These are phyloP conservation scores for Agonopterix subpropinquella DNA, from an alignment of 2,888 invertebrate species.

Conservation along the genomic window DNA sequence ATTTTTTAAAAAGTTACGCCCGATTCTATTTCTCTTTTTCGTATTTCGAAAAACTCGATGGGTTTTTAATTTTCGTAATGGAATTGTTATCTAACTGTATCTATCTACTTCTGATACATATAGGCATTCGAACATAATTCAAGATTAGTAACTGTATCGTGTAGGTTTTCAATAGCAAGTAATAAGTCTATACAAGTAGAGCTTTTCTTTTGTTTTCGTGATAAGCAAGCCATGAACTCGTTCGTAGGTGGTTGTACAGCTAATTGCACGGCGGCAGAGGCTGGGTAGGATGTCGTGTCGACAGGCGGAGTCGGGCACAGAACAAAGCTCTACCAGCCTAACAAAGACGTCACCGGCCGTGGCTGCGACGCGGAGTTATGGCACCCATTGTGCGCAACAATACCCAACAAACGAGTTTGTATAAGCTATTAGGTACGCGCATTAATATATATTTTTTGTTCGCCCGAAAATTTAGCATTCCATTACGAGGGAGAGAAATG, in stretches of 20 bases:
- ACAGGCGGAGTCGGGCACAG: constrained; percentile 60
- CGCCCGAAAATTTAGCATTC: constrained; percentile 76
- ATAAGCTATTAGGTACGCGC: constrained; percentile 77
- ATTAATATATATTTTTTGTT: constrained; percentile 77
- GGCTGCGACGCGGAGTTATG: constrained; percentile 74
- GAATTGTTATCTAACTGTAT: constrained; percentile 12
- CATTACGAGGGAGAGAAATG: constrained; percentile 76
- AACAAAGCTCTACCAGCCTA: constrained; percentile 66
- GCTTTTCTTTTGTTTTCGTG: background rate
- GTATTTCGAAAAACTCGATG: constrained; percentile 29
- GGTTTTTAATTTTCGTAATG: constrained; percentile 40
- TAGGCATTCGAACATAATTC: no score
- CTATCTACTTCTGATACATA: background rate
- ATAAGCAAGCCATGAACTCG: constrained; percentile 9
- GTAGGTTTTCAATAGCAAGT: background rate
- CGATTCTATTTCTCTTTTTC: constrained; percentile 19
- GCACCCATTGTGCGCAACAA: constrained; percentile 75
- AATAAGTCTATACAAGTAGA: background rate
- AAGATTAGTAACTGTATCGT: no score
- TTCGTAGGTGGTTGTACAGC: constrained; percentile 22
- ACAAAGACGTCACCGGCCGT: constrained; percentile 76
- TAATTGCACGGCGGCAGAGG: constrained; percentile 23
- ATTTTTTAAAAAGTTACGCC: constrained; percentile 38
- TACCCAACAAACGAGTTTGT: constrained; percentile 77
- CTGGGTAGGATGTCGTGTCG: constrained; percentile 50